These are phyloP conservation scores for Acanthopleura granulata DNA, from an alignment of 2,888 invertebrate genomes.

Conservation along the genomic window DNA sequence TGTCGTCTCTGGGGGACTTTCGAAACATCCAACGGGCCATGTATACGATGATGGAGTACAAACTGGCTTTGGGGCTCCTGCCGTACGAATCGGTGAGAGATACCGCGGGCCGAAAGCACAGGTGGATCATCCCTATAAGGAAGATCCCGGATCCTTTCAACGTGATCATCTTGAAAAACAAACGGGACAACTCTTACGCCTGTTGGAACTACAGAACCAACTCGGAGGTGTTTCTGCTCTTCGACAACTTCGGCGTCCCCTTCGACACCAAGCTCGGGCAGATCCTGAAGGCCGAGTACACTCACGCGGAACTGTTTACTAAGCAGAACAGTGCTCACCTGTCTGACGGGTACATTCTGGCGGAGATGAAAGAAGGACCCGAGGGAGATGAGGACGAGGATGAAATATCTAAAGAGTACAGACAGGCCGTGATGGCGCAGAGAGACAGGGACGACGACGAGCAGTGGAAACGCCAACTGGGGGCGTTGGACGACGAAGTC, in stretches of 20 bases:
- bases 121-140: neutral
- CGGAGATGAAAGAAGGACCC: neutral
- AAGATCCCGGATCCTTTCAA: neutral
- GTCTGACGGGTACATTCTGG: neutral
- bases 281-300: neutral
- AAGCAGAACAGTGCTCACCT: neutral
- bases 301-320: neutral
- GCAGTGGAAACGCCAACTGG: neutral
- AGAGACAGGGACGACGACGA: neutral
- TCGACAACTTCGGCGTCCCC: no score
- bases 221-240: neutral
- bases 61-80: neutral
- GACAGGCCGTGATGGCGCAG: neutral
- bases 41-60: no score
- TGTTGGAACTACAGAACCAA: neutral
- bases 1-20: neutral
- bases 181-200: neutral
- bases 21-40: neutral
- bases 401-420: neutral
- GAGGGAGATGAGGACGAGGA: neutral
- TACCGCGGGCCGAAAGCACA: neutral
- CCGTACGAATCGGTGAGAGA: neutral
- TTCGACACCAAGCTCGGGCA: conserved; percentile 1
- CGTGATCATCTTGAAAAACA: neutral
- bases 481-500: neutral